phyloP scores from a whole-genome alignment of 2,888 invertebrate species.

The Cheilosia soror region DNA sequence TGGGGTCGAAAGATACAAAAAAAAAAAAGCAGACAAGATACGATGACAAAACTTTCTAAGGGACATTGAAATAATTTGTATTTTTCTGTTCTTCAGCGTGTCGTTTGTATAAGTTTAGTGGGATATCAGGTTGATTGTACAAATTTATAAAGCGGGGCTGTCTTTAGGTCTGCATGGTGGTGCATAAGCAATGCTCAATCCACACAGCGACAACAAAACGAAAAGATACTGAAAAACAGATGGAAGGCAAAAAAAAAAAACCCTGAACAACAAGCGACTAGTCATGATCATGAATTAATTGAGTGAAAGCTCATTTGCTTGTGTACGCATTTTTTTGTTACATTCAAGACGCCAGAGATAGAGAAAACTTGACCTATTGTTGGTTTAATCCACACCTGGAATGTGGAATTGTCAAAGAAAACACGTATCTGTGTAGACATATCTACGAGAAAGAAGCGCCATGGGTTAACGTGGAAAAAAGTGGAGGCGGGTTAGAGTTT shows the following conservation, averaged over 20 bases:
- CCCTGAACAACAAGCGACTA: constrained; percentile 16
- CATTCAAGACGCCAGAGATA: constrained; percentile 48
- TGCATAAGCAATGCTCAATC: constrained; percentile 3
- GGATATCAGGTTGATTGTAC: constrained; percentile 46
- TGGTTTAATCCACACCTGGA: constrained; percentile 25
- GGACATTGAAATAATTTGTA: constrained; percentile 22
- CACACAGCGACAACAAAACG: not conserved
- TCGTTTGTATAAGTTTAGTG: not conserved
- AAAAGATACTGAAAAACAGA: not conserved
- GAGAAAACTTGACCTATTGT: constrained; percentile 67
- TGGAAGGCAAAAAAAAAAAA: constrained; percentile 9
- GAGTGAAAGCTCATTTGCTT: constrained; percentile 66
- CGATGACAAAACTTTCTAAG: constrained; percentile 51
- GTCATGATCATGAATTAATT: constrained; percentile 61
- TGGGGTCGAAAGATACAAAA: not conserved
- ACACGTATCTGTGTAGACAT: not conserved
- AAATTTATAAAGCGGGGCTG: constrained; percentile 10
- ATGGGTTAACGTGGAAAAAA: constrained; percentile 1
- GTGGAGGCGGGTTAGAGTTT: constrained; percentile 6
- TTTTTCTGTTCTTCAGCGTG: not conserved
- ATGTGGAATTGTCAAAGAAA: constrained; percentile 40
- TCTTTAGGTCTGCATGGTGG: constrained; percentile 10
- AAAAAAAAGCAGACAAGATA: constrained; percentile 5
- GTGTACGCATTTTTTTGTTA: constrained; percentile 6
- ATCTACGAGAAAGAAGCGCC: not conserved